Conservation (phyloP, 1,140 invertebrate species). For the Phortica variegata region DNA sequence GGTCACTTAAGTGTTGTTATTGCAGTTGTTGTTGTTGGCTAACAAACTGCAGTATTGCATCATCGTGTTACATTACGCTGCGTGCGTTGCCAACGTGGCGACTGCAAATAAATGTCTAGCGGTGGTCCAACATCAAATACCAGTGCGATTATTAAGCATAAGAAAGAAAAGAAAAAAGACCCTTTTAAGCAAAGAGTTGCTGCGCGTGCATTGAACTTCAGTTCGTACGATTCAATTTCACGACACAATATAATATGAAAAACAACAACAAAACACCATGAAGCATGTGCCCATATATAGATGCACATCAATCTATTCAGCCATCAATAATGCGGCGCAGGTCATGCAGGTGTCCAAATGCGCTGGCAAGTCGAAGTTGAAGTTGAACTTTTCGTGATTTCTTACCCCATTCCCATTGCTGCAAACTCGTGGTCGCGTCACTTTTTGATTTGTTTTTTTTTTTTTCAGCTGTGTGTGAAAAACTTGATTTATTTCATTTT, state of each 20-base stretch:
- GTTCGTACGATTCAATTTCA: background rate
- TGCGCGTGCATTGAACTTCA: conserved; percentile 38
- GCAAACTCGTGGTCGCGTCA: conserved; percentile 8
- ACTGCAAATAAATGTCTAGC: conserved; percentile 2
- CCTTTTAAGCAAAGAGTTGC: conserved; percentile 32
- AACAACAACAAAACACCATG: no score
- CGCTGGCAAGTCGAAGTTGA: conserved; percentile 5
- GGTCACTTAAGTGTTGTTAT: no score
- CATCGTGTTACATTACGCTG: conserved; percentile 41
- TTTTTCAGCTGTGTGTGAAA: conserved; percentile 24
- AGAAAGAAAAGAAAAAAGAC: conserved; percentile 45
- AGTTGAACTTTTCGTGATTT: no score
- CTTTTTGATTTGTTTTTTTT: conserved; percentile 8
- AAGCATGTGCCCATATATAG: no score
- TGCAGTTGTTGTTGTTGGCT: conserved; percentile 10
- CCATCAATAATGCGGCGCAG: conserved; percentile 18
- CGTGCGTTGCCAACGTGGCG: conserved; percentile 2
- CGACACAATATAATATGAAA: no score
- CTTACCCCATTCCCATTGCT: conserved; percentile 4
- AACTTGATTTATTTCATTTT: conserved; percentile 34
- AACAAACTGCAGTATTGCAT: conserved; percentile 37
- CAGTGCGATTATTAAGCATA: conserved; percentile 51
- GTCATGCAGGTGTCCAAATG: conserved; percentile 29
- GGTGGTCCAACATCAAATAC: conserved; percentile 50
- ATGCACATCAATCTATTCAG: no score